phyloP scores from a whole-genome alignment of 2,888 invertebrate genomes.

The Nomada fucata region DNA sequence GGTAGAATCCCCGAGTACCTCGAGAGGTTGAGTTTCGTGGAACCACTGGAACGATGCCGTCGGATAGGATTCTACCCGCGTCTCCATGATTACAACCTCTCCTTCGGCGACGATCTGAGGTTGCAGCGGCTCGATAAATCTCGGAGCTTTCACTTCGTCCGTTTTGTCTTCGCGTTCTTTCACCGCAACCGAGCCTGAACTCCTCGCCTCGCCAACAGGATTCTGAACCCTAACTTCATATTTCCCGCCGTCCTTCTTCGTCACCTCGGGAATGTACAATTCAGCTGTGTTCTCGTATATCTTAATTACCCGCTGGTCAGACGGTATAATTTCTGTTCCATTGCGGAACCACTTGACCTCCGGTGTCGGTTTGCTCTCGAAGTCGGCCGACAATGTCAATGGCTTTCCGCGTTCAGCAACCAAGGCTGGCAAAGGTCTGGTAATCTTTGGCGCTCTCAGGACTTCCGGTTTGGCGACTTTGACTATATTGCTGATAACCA shows the following conservation, averaged over 20 bases:
- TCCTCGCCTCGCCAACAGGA: slow-evolving; percentile 90
- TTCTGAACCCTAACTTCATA: slow-evolving; percentile 94
- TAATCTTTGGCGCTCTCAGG: slow-evolving; percentile 90
- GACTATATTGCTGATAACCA: slow-evolving; percentile 86
- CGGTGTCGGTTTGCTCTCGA: slow-evolving; percentile 89
- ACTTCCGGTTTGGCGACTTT: slow-evolving; percentile 85
- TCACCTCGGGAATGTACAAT: slow-evolving; percentile 88
- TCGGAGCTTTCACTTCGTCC: slow-evolving; percentile 88
- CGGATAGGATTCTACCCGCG: slow-evolving; percentile 90
- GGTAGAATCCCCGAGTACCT: slow-evolving; percentile 77
- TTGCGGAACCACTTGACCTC: slow-evolving; percentile 94
- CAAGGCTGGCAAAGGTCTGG: slow-evolving; percentile 91
- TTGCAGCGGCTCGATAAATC: slow-evolving; percentile 89
- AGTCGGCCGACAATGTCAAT: slow-evolving; percentile 89
- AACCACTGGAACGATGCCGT: slow-evolving; percentile 95
- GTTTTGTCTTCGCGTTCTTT: slow-evolving; percentile 85
- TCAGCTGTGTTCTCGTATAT: slow-evolving; percentile 87
- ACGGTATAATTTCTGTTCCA: slow-evolving; percentile 89
- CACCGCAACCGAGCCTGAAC: slow-evolving; percentile 93
- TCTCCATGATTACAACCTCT: slow-evolving; percentile 92
- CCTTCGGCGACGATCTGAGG: slow-evolving; percentile 90
- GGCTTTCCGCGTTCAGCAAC: slow-evolving; percentile 89
- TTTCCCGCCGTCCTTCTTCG: slow-evolving; percentile 92
- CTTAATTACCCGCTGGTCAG: slow-evolving; percentile 87
- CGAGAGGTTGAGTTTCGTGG: slow-evolving; percentile 89